phyloP scores from a whole-genome alignment of 2,113 vertebrate species.

The Amphiprion percula region DNA sequence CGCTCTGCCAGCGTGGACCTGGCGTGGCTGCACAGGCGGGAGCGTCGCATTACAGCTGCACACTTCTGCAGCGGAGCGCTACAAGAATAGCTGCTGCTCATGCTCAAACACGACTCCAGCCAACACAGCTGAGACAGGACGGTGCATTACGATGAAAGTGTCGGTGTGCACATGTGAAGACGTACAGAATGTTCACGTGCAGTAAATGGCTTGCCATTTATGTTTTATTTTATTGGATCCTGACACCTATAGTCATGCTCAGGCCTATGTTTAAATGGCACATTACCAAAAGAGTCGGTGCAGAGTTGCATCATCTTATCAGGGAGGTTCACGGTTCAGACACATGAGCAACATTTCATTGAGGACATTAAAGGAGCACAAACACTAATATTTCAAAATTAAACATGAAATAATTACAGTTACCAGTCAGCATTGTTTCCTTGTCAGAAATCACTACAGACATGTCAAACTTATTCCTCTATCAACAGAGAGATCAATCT shows the following conservation, averaged over 20 bases:
- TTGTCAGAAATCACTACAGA: no score
- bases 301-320: no score
- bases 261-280: not conserved
- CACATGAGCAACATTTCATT: no score
- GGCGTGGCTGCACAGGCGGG: not conserved
- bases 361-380: no score
- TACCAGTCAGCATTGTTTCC: no score
- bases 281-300: accelerated
- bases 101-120: not conserved
- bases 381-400: no score
- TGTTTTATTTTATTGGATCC: not conserved
- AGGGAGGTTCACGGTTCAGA: no score
- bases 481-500: no score
- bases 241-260: no score
- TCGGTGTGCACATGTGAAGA: not conserved
- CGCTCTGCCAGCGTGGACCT: not conserved
- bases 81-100: conserved; percentile 36
- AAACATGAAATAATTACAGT: no score
- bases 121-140: not conserved
- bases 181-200: not conserved
- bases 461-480: no score
- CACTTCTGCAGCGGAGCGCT: not conserved
- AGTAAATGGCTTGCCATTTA: not conserved
- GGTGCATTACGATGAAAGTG: not conserved
- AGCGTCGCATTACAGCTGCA: conserved; percentile 35